Evolutionary conservation across 2,113 vertebrate genomes (phyloP), one percentile per base, ranked within the genome.

Genomic region (Thinocorus orbignyianus): DNA sequence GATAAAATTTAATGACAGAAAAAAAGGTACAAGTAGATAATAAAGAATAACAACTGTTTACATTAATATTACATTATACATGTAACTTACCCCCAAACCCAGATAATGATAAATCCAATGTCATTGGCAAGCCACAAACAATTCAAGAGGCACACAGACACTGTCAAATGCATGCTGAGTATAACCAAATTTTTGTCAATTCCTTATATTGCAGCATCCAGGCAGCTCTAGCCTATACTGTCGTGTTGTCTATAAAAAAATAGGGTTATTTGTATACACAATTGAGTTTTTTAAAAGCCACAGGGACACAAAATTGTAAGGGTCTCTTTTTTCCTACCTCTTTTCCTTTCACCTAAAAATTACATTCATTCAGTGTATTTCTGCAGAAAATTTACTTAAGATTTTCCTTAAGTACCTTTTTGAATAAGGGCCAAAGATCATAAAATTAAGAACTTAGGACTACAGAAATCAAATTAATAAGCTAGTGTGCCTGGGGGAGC

Each of bases 391-490:
- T 58, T 73, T 73, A 81, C 20, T 81, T 33, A 86, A 92, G 42
- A 71, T 94, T 94, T 81, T 95, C 48, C 41, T 87, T 85, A 76
- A 93, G 78, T 80, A 69, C 44, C 16, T 80, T 91, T 89, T 80
- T 91, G 86, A 95, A 73, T 77, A 76, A 77, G 31, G 13, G 87
- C 78, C 92, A 95, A 95, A 86, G 66, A 83, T 85, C 54, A 85
- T 91, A 94, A 95, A 91, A 91, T 90, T 85, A 92, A 94, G 84
- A 93, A 91, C 0, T 72, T 49, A 90, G 44, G 20, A 82, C 44
- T 79, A 87, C 69, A 91, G 78, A 92, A 95, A 95, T 94, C 70
- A 95, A 91, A 88, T 66, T 91, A 91, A 82, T 82, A 96, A 80
- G 28, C 19, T 82, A 64, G 58, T 52, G 62, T 80, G 73, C 61